Evolutionary conservation across 2,888 invertebrate genomes (phyloP), one percentile per base, ranked within the genome.

Genomic region (Andrena hattorfiana): DNA sequence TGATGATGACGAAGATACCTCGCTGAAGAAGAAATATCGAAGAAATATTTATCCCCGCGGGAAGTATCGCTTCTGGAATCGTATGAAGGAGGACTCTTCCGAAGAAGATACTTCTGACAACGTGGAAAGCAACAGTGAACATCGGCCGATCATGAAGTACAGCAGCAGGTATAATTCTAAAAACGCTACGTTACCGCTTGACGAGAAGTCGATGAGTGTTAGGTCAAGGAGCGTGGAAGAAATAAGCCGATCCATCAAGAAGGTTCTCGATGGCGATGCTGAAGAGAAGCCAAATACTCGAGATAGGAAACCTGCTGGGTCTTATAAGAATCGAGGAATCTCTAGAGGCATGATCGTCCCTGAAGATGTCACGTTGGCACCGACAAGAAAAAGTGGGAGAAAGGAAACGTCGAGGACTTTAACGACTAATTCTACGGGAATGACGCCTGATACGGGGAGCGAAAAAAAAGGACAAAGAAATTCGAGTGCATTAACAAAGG

Each of bases 121-220:
- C n/a, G 74, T 82, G 0, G 85, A 90, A 42, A 80, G 70, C 5
- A 86, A 78, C 75, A 87, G 89, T 32, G 85, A 90, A 2, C 8
- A 75, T 71, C 77, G 78, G 20, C 91, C 91, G 0, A 10, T 81
- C 1, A 66, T 77, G 6, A 91, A 87, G 60, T 92, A 89, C 42
- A 93, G 90, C 54, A 91, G 92, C 51, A 89, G 83, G 42, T 92
- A 93, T 64, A 89, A 79, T 32, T 76, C 73, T 1, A 73, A 28
- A 2, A 64, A n/a, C 2, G 8, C 7, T 4, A 81, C 62, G 0
- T n/a, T 56, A 16, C 56, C 81, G 5, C 1, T 30, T 8, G n/a
- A 35, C 2, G 56, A 73, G 2, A 59, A 48, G 16, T n/a, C 69
- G 10, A 0, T 16, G 42, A 70, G 13, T 6, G 13, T 23, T 0